Evolutionary conservation across 2,797 vertebrate genomes (phyloP).

Genomic region (Crax fasciolata): DNA sequence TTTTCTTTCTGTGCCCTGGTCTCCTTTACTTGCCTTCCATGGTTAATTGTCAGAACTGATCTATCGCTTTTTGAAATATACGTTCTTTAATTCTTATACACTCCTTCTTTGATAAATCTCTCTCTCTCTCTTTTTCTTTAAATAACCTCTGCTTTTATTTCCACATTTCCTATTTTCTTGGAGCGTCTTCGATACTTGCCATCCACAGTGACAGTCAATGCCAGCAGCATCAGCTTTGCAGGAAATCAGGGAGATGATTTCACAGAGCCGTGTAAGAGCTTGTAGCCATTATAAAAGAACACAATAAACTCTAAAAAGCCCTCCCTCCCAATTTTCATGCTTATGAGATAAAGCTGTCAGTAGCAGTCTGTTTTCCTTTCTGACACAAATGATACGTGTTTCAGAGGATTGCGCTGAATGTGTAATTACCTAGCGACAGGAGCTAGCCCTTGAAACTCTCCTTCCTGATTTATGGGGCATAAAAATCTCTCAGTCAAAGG

Average conservation of each 20-base stretch:
- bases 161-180: neutral
- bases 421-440: constrained; percentile 22
- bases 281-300: neutral
- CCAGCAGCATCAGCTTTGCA: neutral
- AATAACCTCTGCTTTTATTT: neutral
- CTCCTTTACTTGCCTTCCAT: neutral
- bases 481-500: constrained; percentile 3
- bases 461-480: constrained; percentile 6
- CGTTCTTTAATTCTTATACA: neutral
- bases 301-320: neutral
- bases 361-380: constrained; percentile 9
- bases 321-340: neutral
- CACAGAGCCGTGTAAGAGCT: neutral
- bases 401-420: neutral
- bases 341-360: neutral
- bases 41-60: neutral
- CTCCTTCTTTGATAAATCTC: neutral
- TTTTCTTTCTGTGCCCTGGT: neutral
- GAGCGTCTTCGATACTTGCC: neutral
- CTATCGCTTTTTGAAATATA: neutral
- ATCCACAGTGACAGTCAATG: neutral
- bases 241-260: neutral
- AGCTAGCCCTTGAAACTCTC: constrained; percentile 31
- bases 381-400: neutral
- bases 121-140: neutral